These are phyloP conservation scores for Hetaerina americana DNA, from an alignment of 1,140 invertebrate species.

Conservation along the genomic window DNA sequence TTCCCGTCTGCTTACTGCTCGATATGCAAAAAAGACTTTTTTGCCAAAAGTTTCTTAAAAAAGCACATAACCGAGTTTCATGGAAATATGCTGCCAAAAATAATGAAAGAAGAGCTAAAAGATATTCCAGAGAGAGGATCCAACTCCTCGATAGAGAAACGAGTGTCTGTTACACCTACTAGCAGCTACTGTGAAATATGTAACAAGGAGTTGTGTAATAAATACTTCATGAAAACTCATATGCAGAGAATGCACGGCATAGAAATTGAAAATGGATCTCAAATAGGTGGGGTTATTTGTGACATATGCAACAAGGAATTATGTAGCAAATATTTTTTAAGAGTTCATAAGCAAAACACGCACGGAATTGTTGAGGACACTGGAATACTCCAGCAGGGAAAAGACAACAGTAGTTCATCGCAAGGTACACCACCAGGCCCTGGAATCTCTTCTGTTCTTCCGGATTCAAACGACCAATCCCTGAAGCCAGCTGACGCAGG, in stretches of 20 bases:
- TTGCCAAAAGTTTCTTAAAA: conserved; percentile 40
- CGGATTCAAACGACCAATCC: conserved; percentile 33
- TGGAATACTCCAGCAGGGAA: conserved; percentile 36
- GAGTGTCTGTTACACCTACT: conserved; percentile 40
- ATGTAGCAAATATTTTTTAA: conserved; percentile 93
- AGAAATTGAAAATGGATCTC: conserved; percentile 80
- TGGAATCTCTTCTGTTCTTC: conserved; percentile 17
- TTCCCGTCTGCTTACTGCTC: conserved; percentile 19
- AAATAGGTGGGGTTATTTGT: conserved; percentile 84
- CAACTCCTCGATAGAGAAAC: conserved; percentile 17
- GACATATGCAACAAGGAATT: conserved; percentile 96
- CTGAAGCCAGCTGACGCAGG: conserved; percentile 37
- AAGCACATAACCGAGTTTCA: conserved; percentile 40
- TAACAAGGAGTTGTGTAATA: conserved; percentile 98
- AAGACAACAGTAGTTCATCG: conserved; percentile 28
- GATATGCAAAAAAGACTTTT: conserved; percentile 46
- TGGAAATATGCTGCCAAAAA: conserved; percentile 6
- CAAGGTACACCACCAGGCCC: conserved; percentile 22
- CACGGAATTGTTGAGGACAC: conserved; percentile 80
- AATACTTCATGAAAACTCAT: conserved; percentile 99
- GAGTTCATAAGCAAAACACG: conserved; percentile 94
- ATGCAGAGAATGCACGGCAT: conserved; percentile 99
- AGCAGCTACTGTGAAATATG: conserved; percentile 97
- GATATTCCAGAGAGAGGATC: conserved; percentile 23
- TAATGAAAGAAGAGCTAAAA: conserved; percentile 6